These are phyloP conservation scores for Drosophila santomea DNA, from an alignment of 1,140 invertebrate species.

Conservation along the genomic window DNA sequence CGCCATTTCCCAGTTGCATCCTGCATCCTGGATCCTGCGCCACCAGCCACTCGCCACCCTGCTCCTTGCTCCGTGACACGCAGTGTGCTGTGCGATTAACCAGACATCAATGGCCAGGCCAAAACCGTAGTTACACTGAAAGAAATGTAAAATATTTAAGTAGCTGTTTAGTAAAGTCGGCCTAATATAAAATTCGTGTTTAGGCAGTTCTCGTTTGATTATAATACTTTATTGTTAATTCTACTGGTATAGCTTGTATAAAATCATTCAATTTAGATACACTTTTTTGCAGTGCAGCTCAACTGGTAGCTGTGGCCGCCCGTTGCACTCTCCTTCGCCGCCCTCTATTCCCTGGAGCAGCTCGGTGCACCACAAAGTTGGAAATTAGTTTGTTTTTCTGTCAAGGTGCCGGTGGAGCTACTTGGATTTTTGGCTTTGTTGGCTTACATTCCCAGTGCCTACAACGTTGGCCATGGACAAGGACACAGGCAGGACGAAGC, in stretches of 20 bases:
- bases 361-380: slow-evolving; percentile 51
- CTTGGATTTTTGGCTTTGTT: slow-evolving; percentile 49
- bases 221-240: too few relatives aligned
- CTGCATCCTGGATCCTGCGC: background rate
- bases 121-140: slow-evolving; percentile 27
- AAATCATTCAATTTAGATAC: background rate
- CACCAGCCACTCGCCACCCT: background rate
- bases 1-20: background rate
- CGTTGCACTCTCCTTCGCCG: background rate
- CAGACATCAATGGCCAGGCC: slow-evolving; percentile 53
- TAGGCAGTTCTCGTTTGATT: too few relatives aligned
- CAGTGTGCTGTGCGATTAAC: slow-evolving; percentile 44
- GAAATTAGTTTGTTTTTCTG: slow-evolving; percentile 58
- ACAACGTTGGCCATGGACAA: background rate
- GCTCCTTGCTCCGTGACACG: background rate
- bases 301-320: slow-evolving; percentile 47
- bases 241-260: too few relatives aligned
- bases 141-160: background rate
- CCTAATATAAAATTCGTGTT: background rate
- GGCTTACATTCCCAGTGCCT: slow-evolving; percentile 34
- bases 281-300: slow-evolving; percentile 11
- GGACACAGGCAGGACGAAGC: background rate
- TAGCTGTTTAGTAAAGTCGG: too few relatives aligned
- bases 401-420: slow-evolving; percentile 46
- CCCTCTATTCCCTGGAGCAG: slow-evolving; percentile 22